These are phyloP conservation scores for Xiphydria camelus DNA, from an alignment of 2,888 invertebrate species.

Conservation along the genomic window DNA sequence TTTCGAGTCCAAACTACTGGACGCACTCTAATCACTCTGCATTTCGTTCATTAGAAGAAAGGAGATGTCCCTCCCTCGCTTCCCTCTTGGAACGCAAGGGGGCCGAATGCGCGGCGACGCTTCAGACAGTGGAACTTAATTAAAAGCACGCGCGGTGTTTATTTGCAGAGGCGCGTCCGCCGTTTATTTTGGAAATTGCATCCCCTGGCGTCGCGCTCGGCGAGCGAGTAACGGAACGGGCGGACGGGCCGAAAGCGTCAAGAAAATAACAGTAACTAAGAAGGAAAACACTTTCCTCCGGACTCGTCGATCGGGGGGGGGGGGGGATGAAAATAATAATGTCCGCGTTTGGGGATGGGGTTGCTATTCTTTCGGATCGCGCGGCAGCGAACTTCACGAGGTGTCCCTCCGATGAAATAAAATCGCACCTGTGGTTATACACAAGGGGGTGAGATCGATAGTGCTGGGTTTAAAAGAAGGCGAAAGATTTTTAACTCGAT, in stretches of 20 bases:
- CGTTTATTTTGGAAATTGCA: conserved; percentile 55
- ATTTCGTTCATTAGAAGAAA: background rate
- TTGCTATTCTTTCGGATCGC: background rate
- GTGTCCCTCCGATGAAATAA: too few species aligned
- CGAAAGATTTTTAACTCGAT: too few species aligned
- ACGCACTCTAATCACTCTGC: too few species aligned
- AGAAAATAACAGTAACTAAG: conserved; percentile 9
- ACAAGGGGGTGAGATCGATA: too few species aligned
- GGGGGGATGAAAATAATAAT: background rate
- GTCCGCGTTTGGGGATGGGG: background rate
- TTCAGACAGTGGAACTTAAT: conserved; percentile 54
- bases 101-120: conserved; percentile 23
- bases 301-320: background rate
- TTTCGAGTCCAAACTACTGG: too few species aligned
- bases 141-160: conserved; percentile 57
- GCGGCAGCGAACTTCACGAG: too few species aligned
- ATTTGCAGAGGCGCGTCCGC: conserved; percentile 46
- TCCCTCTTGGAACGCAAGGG: too few species aligned
- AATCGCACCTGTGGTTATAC: too few species aligned
- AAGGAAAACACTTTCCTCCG: conserved; percentile 6
- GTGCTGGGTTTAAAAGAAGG: too few species aligned
- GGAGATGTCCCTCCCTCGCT: background rate
- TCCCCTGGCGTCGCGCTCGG: conserved; percentile 14
- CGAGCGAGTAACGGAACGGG: background rate
- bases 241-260: background rate